A percentile compares a stretch with the other conserved stretches of the same genome.
These are phyloP conservation scores for Parasteatoda tepidariorum DNA, from an alignment of 1,140 invertebrate species.

Conservation along the genomic window DNA sequence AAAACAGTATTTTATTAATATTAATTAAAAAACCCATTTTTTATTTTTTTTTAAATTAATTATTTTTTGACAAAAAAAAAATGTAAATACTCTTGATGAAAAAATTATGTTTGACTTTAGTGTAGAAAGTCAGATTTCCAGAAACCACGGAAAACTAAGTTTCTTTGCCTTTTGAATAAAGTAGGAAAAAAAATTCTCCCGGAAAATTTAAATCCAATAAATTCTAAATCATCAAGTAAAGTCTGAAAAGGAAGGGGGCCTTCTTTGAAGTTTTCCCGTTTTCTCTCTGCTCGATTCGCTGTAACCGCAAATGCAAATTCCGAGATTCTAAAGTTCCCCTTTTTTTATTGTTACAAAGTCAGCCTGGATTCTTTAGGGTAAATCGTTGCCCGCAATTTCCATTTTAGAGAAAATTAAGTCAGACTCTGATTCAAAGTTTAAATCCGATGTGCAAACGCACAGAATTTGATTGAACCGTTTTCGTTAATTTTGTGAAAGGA, in stretches of 20 bases:
- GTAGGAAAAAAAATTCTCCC: not conserved
- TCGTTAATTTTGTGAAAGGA: conserved; percentile 8
- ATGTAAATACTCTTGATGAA: too few relatives aligned
- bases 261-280: not conserved
- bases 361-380: too few relatives aligned
- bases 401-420: conserved; percentile 18
- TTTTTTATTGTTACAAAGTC: not conserved
- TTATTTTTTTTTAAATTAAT: too few relatives aligned
- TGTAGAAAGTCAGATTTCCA: not conserved
- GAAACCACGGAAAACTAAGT: not conserved
- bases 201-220: conserved; percentile 53
- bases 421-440: not conserved
- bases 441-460: conserved; percentile 27
- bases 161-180: not conserved
- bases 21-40: too few relatives aligned
- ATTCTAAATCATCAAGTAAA: conserved; percentile 15
- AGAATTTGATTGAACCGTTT: conserved; percentile 38
- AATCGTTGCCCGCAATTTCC: too few relatives aligned
- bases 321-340: not conserved
- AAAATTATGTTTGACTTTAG: too few relatives aligned
- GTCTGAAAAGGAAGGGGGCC: not conserved
- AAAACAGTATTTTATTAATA: too few relatives aligned
- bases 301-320: conserved; percentile 37
- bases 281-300: conserved; percentile 21
- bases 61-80: too few relatives aligned